Percentiles rank a stretch among this genome's conserved stretches.
phyloP scores from a whole-genome alignment of 1,140 invertebrate species.

The Andrena cerasifolii region DNA sequence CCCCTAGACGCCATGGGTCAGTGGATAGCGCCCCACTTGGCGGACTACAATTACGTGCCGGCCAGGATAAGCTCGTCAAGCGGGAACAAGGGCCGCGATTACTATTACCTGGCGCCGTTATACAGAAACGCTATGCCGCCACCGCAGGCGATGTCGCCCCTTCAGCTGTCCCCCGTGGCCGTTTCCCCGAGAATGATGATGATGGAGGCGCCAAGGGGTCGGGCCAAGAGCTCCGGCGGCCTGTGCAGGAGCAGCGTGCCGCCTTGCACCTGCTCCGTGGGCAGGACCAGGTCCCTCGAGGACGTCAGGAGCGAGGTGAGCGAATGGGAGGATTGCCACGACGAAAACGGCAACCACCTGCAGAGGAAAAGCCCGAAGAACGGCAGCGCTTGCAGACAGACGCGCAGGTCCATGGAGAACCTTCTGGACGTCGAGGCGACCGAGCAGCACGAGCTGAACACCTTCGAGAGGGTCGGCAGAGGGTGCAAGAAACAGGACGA shows the following conservation, averaged over 20 bases:
- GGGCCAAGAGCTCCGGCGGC: conserved; percentile 74
- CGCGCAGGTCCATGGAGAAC: conserved; percentile 88
- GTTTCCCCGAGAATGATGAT: conserved; percentile 77
- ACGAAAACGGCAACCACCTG: conserved; percentile 83
- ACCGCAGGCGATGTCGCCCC: conserved; percentile 67
- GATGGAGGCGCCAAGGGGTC: conserved; percentile 76
- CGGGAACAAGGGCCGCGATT: conserved; percentile 85
- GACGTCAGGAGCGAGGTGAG: conserved; percentile 86
- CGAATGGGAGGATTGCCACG: conserved; percentile 85
- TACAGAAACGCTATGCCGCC: conserved; percentile 85
- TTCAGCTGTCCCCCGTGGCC: conserved; percentile 67
- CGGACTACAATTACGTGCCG: conserved; percentile 82
- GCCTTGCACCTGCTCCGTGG: conserved; percentile 84
- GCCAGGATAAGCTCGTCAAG: conserved; percentile 76
- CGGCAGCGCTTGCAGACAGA: conserved; percentile 76
- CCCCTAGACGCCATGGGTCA: conserved; percentile 75
- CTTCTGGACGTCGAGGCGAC: conserved; percentile 82
- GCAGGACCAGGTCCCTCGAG: conserved; percentile 86
- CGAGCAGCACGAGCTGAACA: conserved; percentile 61
- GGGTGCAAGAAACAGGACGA: conserved; percentile 61
- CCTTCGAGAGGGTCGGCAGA: conserved; percentile 67
- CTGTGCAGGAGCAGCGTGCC: conserved; percentile 71
- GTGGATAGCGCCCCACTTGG: conserved; percentile 73
- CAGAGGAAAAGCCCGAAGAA: conserved; percentile 78
- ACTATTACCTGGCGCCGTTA: conserved; percentile 87